A percentile compares a stretch with the other conserved stretches of the same genome.
These are phyloP conservation scores for Paradisaea rubra DNA, from an alignment of 2,113 vertebrate genomes.

Conservation along the genomic window DNA sequence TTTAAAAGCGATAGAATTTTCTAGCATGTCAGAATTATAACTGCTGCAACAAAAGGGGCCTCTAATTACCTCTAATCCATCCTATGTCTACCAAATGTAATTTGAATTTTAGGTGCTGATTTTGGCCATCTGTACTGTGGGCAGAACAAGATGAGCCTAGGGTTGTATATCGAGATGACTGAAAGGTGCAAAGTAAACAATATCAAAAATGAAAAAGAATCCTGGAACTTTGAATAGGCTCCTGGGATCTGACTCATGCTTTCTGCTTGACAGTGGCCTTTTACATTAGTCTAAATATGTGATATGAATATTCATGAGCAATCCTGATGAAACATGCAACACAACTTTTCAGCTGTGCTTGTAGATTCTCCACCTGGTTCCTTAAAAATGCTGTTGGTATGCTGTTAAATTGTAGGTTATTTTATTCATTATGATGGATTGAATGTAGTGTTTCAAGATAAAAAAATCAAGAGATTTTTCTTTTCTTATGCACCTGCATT, in stretches of 20 bases:
- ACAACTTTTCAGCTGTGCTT: conserved; percentile 39
- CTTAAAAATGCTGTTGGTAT: not conserved
- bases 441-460: not conserved
- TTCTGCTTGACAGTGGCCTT: conserved; percentile 45
- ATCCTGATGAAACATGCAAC: not conserved
- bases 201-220: conserved; percentile 10
- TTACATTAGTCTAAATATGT: conserved; percentile 16
- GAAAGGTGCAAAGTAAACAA: conserved; percentile 45
- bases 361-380: conserved; percentile 18
- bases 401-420: not conserved
- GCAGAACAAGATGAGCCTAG: not conserved
- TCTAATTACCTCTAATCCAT: conserved; percentile 6
- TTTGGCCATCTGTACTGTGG: conserved; percentile 34
- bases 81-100: not conserved
- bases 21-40: not conserved
- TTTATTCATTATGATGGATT: not conserved
- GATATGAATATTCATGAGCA: conserved; percentile 39
- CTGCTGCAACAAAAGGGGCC: not conserved
- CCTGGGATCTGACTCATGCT: conserved; percentile 35
- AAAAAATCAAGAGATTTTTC: not conserved
- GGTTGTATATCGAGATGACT: not conserved
- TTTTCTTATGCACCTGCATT: not conserved
- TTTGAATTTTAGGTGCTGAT: conserved; percentile 14
- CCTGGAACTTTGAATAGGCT: not conserved
- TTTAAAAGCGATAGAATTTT: not conserved